Base-by-base conservation (phyloP, 2,888 invertebrate genomes). In the Megaustenia siamemsis region DNA sequence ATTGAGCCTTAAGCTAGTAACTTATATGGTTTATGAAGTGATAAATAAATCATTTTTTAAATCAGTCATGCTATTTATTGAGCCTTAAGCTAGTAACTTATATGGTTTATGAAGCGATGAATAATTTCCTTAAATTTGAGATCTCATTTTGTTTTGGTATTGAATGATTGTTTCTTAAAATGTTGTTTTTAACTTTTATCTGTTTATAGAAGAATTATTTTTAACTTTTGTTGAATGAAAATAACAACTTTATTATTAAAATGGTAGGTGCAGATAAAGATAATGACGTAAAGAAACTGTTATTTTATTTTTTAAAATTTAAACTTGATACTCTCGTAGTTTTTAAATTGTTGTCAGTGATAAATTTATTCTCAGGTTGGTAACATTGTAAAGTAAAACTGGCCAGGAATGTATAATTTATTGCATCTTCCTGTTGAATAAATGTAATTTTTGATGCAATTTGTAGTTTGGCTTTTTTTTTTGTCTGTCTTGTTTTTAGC, bases 381-480 rank as follows among this genome's bases (percentile, higher is more conserved):
- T n/a, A n/a, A n/a, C n/a, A n/a, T n/a, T n/a, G n/a, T n/a, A n/a
- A n/a, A n/a, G n/a, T n/a, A 56, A 21, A 56, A 21, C 8, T 56
- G 56, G 24, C 56, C 21, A n/a, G 21, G 32, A 32, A 3, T 35
- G 35, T 15, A 66, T 12, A 24, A 35, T 15, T 53, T 35, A 18
- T 49, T 49, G 4, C 28, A 15, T 21, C 0, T 38, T 77, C 12
- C 18, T 60, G 40, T 24, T 69, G 53, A 80, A 80, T 80, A 80
- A 66, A 80, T 45, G 49, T n/a, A 49, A 66, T 49, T 77, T 24
- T 68, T 18, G n/a, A 45, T 35, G 15, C 71, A 71, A n/a, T 53
- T 40, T 43, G n/a, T 40, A 53, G 60, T 49, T 83, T 38, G 35
- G 28, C 32, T 77, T 68, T 45, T 40, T 35, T 68, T 77, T 83